These are phyloP conservation scores for Notarius lentiginosus DNA, from an alignment of 2,113 vertebrate genomes.

Conservation along the genomic window DNA sequence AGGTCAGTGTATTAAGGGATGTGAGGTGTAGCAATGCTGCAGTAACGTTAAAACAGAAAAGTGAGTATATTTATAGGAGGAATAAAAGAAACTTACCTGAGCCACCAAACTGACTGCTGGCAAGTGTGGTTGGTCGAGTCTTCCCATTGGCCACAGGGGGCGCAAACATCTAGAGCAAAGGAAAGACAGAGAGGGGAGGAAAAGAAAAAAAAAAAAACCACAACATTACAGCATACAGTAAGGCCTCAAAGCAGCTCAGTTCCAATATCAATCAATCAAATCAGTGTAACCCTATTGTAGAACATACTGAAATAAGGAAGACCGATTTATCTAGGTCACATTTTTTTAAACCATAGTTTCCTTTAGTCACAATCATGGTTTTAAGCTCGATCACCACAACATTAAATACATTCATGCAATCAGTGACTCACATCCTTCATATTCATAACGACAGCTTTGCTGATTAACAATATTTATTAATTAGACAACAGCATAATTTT, in stretches of 20 bases:
- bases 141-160: conserved; percentile 95
- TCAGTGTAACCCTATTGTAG: background rate
- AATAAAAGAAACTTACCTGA: conserved; percentile 79
- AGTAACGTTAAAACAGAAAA: background rate
- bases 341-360: background rate
- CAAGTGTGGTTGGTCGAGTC: conserved; percentile 90
- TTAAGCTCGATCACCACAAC: background rate
- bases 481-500: background rate
- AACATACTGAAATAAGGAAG: background rate
- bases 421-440: background rate
- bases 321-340: background rate
- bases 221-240: background rate
- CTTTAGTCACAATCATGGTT: background rate
- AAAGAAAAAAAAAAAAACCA: conserved; percentile 19
- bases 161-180: conserved; percentile 93
- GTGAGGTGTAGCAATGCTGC: background rate
- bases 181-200: conserved; percentile 36
- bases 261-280: background rate
- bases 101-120: conserved; percentile 87
- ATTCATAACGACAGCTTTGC: background rate
- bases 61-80: background rate
- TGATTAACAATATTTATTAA: background rate
- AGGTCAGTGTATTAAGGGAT: background rate
- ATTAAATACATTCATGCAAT: background rate
- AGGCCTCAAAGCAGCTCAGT: background rate